These are phyloP conservation scores for Fulica atra DNA, from an alignment of 2,113 vertebrate species.

Conservation along the genomic window DNA sequence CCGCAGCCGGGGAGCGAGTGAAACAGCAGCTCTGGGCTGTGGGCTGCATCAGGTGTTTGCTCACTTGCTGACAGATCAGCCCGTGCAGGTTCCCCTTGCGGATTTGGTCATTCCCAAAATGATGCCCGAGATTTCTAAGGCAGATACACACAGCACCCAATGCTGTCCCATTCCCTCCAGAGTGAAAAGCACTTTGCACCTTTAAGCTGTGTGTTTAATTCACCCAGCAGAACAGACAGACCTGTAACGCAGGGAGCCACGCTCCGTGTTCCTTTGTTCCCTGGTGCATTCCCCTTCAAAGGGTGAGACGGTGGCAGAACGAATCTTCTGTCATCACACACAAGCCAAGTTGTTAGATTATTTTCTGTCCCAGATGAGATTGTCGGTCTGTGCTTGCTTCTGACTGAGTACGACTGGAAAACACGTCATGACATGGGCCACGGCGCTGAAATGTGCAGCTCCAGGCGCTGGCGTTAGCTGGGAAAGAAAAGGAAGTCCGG, in stretches of 20 bases:
- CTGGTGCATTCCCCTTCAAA: neutral
- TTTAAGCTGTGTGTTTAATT: neutral
- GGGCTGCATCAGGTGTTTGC: neutral
- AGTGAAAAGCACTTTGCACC: neutral
- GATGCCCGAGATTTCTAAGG: neutral
- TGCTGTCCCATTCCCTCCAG: neutral
- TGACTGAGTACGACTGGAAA: neutral
- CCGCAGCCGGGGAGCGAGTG: accelerated
- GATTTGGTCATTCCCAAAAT: neutral
- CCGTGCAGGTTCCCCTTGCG: neutral
- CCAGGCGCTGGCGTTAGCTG: neutral
- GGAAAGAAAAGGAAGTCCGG: neutral
- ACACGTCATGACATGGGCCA: neutral
- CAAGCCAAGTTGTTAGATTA: neutral
- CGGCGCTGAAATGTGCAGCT: neutral
- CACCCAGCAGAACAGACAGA: neutral
- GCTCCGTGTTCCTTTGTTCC: neutral
- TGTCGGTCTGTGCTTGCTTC: neutral
- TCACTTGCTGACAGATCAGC: neutral
- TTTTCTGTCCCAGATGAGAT: neutral
- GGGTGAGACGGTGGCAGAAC: neutral
- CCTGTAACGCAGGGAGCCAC: neutral
- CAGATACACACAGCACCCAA: neutral
- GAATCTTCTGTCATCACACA: neutral
- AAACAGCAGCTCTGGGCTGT: neutral